Base-by-base conservation (phyloP, 92 coral and sea anemone species). In the Epizoanthus illoricatus region DNA sequence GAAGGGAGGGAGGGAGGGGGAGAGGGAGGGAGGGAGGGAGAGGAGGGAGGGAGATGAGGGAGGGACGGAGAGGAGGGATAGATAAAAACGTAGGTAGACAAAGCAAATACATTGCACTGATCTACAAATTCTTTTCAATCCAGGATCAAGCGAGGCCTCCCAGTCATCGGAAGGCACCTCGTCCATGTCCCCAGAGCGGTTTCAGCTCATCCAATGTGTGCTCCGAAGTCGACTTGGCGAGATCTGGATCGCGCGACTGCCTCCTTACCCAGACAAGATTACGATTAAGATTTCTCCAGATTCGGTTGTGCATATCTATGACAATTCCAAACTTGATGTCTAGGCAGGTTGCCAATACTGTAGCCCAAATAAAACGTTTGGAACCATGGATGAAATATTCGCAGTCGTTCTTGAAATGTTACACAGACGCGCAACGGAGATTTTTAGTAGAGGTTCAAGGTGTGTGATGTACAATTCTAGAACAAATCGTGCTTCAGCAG, bases 171-270 rank as follows among this genome's bases (percentile, higher is more conserved):
- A 41, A 2, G 61, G 58, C 11, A 13, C 11, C 24, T 42, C 57
- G 0, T 13, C 59, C 42, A 16, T 41, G 28, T 63, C 82, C 28
- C 71, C 82, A 17, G 70, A 63, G 5, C 70, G 61, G 15, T 78
- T 62, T 16, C 82, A 78, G 54, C 69, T 78, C 5, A 64, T 78
- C 20, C 47, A 23, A 15, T 78, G 82, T 28, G 10, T 78, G 17
- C 71, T 78, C 23, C 71, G 71, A 9, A 78, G 82, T 42, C 82
- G 61, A 0, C 28, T 78, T 4, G 82, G 82, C 58, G 82, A 78
- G 71, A 63, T 78, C 47, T 78, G 82, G 82, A 78, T 78, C 13
- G 82, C 82, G 47, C 70, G 82, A 13, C 60, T 62, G 20, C 82
- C 82, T 9, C 82, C 82, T 9, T 63, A 71, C 3, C 43, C 49